These are phyloP conservation scores for Colletes collaris DNA, from an alignment of 2,888 invertebrate species.

Conservation along the genomic window DNA sequence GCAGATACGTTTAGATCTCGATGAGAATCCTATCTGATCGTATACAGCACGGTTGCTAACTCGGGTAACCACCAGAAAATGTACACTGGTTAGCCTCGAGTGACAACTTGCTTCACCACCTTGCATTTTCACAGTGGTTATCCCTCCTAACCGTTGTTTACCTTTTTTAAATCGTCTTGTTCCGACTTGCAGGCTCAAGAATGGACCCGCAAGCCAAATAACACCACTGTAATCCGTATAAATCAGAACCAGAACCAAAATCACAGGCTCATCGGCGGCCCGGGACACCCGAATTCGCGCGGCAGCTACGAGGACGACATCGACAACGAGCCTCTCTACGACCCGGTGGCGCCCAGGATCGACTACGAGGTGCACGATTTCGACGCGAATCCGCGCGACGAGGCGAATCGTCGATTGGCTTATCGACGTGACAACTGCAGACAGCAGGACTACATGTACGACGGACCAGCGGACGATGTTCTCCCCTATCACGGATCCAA, in stretches of 20 bases:
- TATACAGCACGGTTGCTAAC: too few species aligned
- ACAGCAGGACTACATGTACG: conserved; percentile 72
- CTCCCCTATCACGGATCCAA: conserved; percentile 73
- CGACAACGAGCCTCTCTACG: conserved; percentile 80
- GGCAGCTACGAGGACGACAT: conserved; percentile 73
- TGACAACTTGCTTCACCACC: too few species aligned
- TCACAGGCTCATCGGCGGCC: conserved; percentile 53
- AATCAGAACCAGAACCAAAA: conserved; percentile 77
- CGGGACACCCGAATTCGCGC: conserved; percentile 56
- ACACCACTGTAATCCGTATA: conserved; percentile 81
- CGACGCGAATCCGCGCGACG: conserved; percentile 80
- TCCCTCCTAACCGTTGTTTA: too few species aligned
- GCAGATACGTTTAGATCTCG: too few species aligned
- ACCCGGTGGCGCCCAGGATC: conserved; percentile 79
- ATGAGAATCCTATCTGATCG: too few species aligned
- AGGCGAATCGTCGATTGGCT: conserved; percentile 76
- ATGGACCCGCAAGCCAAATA: conserved; percentile 80
- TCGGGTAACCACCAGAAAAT: too few species aligned
- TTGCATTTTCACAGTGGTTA: too few species aligned
- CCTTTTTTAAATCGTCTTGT: too few species aligned
- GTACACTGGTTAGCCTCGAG: too few species aligned
- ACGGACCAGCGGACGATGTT: conserved; percentile 71
- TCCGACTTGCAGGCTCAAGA: conserved; percentile 72
- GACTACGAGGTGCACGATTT: conserved; percentile 81
- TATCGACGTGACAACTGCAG: conserved; percentile 74